These are phyloP conservation scores for Siderastrea siderea DNA, from an alignment of 92 coral and sea anemone genomes.

Conservation along the genomic window DNA sequence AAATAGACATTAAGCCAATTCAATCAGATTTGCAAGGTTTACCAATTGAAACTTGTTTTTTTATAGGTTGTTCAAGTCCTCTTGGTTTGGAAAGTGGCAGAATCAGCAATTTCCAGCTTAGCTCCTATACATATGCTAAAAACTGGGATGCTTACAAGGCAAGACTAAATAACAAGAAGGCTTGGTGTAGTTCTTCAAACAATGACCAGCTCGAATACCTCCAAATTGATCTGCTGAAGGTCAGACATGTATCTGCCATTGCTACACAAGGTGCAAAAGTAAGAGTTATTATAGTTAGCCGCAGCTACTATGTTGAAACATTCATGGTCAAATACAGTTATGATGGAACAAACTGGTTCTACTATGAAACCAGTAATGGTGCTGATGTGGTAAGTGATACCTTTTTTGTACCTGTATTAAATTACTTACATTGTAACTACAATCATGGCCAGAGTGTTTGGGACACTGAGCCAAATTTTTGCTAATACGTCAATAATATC, in stretches of 20 bases:
- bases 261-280: constrained; percentile 81
- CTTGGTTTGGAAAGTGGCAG: constrained; percentile 60
- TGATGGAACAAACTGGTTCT: constrained; percentile 63
- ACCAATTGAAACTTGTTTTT: no score
- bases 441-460: no score
- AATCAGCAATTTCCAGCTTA: constrained; percentile 50
- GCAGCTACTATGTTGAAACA: constrained; percentile 55
- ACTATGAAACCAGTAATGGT: constrained; percentile 39
- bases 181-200: constrained; percentile 71
- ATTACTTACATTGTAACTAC: no score
- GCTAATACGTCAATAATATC: no score
- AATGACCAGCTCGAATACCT: constrained; percentile 39
- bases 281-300: no score
- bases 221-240: constrained; percentile 61
- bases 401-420: not conserved
- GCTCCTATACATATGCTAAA: constrained; percentile 5
- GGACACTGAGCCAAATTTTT: no score
- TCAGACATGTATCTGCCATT: constrained; percentile 71
- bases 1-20: no score
- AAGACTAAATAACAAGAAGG: constrained; percentile 38
- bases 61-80: constrained; percentile 56
- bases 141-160: constrained; percentile 63
- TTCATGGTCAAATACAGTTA: constrained; percentile 67
- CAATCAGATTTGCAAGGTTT: no score
- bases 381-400: constrained; percentile 2